Percentiles rank a stretch among this genome's conserved stretches.
Conservation (phyloP, 2,888 invertebrate genomes). For the Seira musarum region DNA sequence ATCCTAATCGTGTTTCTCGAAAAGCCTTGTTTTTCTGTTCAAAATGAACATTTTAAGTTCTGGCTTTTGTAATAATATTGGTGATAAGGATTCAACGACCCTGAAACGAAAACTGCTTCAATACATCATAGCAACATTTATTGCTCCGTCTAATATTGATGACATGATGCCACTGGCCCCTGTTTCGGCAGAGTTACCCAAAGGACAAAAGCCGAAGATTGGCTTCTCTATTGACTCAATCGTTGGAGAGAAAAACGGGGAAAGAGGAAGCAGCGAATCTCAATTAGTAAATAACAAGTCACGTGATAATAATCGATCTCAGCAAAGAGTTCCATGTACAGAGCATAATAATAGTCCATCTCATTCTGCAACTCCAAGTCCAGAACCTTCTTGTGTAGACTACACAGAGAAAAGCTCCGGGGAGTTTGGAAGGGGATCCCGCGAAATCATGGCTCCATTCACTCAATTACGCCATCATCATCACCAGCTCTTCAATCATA, state of each 20-base stretch:
- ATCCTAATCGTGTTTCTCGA: slow-evolving; percentile 2
- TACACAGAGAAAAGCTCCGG: slow-evolving; percentile 58
- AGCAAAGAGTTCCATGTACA: slow-evolving; percentile 31
- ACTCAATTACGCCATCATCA: slow-evolving; percentile 53
- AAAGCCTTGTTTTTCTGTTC: neutral
- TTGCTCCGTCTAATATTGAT: slow-evolving; percentile 16
- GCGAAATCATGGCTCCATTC: slow-evolving; percentile 35
- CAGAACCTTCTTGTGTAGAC: slow-evolving; percentile 67
- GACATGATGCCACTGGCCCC: slow-evolving; percentile 41
- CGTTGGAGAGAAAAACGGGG: slow-evolving; percentile 76
- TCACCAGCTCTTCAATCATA: slow-evolving; percentile 52
- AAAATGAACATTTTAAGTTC: slow-evolving; percentile 6
- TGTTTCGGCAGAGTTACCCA: slow-evolving; percentile 86
- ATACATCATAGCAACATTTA: neutral
- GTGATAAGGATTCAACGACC: slow-evolving; percentile 1
- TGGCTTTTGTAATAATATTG: neutral
- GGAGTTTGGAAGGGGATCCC: slow-evolving; percentile 24
- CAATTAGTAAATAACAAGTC: slow-evolving; percentile 17
- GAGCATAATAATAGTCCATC: slow-evolving; percentile 12
- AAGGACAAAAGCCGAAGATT: slow-evolving; percentile 89
- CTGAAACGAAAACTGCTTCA: neutral
- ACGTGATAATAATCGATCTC: slow-evolving; percentile 11
- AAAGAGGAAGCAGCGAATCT: slow-evolving; percentile 36
- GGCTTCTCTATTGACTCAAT: slow-evolving; percentile 96
- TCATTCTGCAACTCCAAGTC: slow-evolving; percentile 54